Conservation (phyloP, 2,113 vertebrate genomes). For the Chitala chitala region DNA sequence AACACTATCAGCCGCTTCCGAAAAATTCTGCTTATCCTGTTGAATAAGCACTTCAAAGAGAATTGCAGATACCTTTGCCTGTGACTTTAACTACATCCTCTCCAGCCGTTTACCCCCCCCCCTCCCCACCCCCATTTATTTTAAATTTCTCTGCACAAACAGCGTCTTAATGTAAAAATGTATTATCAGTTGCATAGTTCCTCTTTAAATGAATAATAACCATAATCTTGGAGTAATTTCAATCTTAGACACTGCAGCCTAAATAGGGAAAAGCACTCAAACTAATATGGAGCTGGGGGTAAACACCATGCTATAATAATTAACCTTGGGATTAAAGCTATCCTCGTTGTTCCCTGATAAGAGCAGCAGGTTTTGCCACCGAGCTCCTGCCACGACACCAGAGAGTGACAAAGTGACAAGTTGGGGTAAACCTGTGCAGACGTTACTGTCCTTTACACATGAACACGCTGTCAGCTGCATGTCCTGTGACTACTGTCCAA, state of each 20-base stretch:
- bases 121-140: constrained; percentile 48
- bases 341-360: constrained; percentile 48
- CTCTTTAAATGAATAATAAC: constrained; percentile 69
- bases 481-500: too few species aligned
- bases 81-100: constrained; percentile 49
- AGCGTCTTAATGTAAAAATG: constrained; percentile 59
- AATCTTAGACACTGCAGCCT: constrained; percentile 45
- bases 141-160: constrained; percentile 55
- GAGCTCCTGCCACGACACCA: constrained; percentile 43
- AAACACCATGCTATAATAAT: constrained; percentile 58
- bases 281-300: constrained; percentile 49
- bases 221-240: constrained; percentile 65
- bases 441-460: too few species aligned
- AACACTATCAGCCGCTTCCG: constrained; percentile 87
- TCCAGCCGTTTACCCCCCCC: too few species aligned
- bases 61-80: constrained; percentile 83
- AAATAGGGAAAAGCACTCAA: constrained; percentile 50
- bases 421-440: constrained; percentile 45
- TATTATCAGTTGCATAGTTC: constrained; percentile 59
- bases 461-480: too few species aligned
- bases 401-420: constrained; percentile 51
- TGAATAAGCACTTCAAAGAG: constrained; percentile 96
- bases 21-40: constrained; percentile 97
- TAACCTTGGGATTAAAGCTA: constrained; percentile 56
- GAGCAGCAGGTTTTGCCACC: constrained; percentile 44